phyloP scores from a whole-genome alignment of 2,113 vertebrate genomes.

The Opisthocomus hoazin region DNA sequence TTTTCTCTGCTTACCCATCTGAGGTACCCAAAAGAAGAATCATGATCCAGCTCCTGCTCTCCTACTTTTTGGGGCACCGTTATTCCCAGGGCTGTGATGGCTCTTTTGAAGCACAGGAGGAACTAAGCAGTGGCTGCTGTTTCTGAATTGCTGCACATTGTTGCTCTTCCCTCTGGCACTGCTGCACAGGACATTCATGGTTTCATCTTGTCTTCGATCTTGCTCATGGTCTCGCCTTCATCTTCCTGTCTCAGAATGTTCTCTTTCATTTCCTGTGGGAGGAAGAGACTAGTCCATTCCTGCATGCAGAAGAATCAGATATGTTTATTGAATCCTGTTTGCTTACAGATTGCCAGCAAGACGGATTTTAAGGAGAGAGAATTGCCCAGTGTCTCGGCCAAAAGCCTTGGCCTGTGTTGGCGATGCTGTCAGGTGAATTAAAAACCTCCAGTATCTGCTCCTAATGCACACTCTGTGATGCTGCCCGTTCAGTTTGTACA shows the following conservation, averaged over 20 bases:
- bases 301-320: not conserved
- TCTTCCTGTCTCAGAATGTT: not conserved
- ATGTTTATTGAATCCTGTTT: conserved; percentile 10
- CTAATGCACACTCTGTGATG: not conserved
- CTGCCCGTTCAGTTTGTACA: not conserved
- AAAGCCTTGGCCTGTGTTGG: not conserved
- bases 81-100: not conserved
- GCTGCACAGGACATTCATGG: not conserved
- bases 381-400: not conserved
- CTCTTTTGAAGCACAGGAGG: not conserved
- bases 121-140: not conserved
- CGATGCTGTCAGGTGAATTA: not conserved
- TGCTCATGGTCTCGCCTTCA: not conserved
- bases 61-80: not conserved
- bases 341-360: not conserved
- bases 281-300: not conserved
- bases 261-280: conserved; percentile 38
- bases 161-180: not conserved
- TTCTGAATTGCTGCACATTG: not conserved
- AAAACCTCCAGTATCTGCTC: not conserved
- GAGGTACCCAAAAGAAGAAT: not conserved
- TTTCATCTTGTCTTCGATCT: not conserved
- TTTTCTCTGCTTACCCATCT: not conserved
- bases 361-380: not conserved
- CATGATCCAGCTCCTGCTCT: not conserved